These are phyloP conservation scores for Teleopsis dalmanni DNA, from an alignment of 1,140 invertebrate species.

Conservation along the genomic window DNA sequence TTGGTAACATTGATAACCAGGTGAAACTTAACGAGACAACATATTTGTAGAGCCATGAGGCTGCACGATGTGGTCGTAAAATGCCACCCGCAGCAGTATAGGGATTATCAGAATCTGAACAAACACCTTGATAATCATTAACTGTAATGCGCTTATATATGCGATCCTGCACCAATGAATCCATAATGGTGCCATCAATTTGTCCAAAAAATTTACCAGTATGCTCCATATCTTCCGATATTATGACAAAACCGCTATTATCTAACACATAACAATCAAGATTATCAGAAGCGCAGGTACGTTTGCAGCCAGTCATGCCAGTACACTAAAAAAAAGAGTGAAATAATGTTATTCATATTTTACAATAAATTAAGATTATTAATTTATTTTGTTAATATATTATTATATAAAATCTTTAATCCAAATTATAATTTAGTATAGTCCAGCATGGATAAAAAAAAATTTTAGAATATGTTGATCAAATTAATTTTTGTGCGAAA, in stretches of 20 bases:
- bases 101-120: slow-evolving; percentile 65
- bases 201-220: slow-evolving; percentile 86
- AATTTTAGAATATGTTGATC: no score
- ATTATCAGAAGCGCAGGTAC: slow-evolving; percentile 76
- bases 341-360: not conserved
- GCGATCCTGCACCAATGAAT: slow-evolving; percentile 79
- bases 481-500: no score
- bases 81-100: slow-evolving; percentile 52
- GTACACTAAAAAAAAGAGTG: slow-evolving; percentile 55
- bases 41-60: slow-evolving; percentile 36
- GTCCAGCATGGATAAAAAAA: no score
- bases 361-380: not conserved
- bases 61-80: slow-evolving; percentile 23
- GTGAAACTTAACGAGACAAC: slow-evolving; percentile 29
- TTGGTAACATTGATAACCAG: slow-evolving; percentile 34
- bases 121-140: slow-evolving; percentile 82
- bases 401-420: no score
- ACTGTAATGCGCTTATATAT: slow-evolving; percentile 82
- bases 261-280: slow-evolving; percentile 88
- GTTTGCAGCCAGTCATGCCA: slow-evolving; percentile 60
- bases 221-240: slow-evolving; percentile 75
- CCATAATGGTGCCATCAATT: slow-evolving; percentile 91
- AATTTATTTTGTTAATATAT: no score
- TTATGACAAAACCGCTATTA: slow-evolving; percentile 88
- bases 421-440: no score